Percentiles rank a stretch among this genome's conserved stretches.
These are phyloP conservation scores for Rhagophthalmus giganteus DNA, from an alignment of 2,888 invertebrate genomes.

Conservation along the genomic window DNA sequence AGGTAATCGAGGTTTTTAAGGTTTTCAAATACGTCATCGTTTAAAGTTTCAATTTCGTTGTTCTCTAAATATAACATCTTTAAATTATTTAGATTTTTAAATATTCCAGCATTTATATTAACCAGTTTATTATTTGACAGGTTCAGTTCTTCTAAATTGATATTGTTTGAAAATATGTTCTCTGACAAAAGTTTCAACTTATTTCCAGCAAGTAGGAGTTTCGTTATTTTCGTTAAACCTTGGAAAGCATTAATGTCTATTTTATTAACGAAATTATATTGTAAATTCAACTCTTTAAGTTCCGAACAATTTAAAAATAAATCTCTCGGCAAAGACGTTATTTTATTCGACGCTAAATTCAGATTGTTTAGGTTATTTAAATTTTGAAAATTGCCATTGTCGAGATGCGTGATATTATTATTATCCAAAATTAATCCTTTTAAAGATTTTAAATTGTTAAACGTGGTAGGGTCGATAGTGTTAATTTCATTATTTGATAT, in stretches of 20 bases:
- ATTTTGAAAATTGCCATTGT: too few species aligned
- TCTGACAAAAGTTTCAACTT: neutral
- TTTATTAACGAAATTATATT: slow-evolving; percentile 5
- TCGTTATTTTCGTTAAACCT: slow-evolving; percentile 2
- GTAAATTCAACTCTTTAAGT: slow-evolving; percentile 6
- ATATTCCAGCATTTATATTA: neutral
- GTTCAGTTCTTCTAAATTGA: neutral
- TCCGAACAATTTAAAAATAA: neutral
- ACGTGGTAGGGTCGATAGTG: too few species aligned
- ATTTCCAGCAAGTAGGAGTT: neutral
- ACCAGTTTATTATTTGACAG: slow-evolving; percentile 1
- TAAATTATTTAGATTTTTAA: slow-evolving; percentile 22
- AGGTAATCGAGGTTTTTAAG: slow-evolving; percentile 25
- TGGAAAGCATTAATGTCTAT: neutral
- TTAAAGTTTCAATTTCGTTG: slow-evolving; percentile 27
- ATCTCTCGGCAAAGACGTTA: neutral
- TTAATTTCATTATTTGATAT: too few species aligned
- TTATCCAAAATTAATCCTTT: too few species aligned
- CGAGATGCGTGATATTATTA: too few species aligned
- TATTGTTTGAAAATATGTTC: neutral
- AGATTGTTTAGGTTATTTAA: neutral
- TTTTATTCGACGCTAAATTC: slow-evolving; percentile 3
- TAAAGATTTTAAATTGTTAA: too few species aligned
- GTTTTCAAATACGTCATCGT: slow-evolving; percentile 22
- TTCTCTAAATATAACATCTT: slow-evolving; percentile 24